Percentiles rank a stretch among this genome's conserved stretches.
Conservation (phyloP, 1,140 invertebrate genomes). For the Colletes latitarsis region DNA sequence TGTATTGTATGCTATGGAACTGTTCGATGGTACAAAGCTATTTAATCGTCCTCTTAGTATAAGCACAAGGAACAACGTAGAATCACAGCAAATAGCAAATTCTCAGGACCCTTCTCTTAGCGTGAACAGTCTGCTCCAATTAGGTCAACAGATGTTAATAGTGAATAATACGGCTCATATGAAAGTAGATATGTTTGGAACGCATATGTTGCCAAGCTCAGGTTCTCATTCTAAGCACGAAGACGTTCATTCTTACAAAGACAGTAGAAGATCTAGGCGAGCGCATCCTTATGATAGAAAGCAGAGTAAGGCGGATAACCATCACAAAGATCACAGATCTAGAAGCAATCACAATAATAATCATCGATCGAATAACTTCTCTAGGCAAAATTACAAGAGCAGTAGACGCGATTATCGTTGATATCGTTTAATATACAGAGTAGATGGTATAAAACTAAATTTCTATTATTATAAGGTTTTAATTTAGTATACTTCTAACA, state of each 20-base stretch:
- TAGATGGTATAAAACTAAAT: neutral
- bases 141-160: slow-evolving; percentile 73
- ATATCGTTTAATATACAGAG: slow-evolving; percentile 11
- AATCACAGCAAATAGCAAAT: slow-evolving; percentile 36
- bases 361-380: slow-evolving; percentile 47
- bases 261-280: slow-evolving; percentile 62
- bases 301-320: slow-evolving; percentile 43
- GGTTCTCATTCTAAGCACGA: slow-evolving; percentile 50
- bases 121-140: slow-evolving; percentile 58
- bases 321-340: slow-evolving; percentile 59
- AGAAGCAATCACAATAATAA: slow-evolving; percentile 42
- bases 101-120: slow-evolving; percentile 25
- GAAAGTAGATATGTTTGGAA: slow-evolving; percentile 38
- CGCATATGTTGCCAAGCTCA: slow-evolving; percentile 46
- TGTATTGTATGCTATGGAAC: slow-evolving; percentile 86
- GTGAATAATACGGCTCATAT: slow-evolving; percentile 53
- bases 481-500: neutral
- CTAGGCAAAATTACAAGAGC: slow-evolving; percentile 31
- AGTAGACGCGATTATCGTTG: slow-evolving; percentile 54
- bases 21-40: slow-evolving; percentile 85
- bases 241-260: slow-evolving; percentile 45
- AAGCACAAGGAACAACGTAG: slow-evolving; percentile 73
- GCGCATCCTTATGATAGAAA: slow-evolving; percentile 69
- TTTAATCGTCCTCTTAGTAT: slow-evolving; percentile 80
- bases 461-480: slow-evolving; percentile 2